Evolutionary conservation across 2,888 invertebrate genomes (phyloP).

Genomic region (Dilophus febrilis): DNA sequence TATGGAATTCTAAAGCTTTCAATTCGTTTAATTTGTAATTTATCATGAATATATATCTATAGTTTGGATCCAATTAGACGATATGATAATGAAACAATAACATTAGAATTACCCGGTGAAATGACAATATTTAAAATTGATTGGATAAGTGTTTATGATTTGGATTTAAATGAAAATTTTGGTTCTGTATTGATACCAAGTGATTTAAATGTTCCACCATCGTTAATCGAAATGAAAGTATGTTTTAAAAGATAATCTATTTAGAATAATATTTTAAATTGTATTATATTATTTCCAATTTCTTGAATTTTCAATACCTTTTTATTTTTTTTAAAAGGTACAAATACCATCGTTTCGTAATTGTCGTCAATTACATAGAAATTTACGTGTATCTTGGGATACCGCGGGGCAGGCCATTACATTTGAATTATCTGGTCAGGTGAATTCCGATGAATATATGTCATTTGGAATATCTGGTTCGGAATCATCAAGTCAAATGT

Average conservation of each 20-base stretch:
- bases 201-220: slow-evolving; percentile 72
- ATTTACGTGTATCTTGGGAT: slow-evolving; percentile 75
- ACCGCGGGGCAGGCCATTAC: slow-evolving; percentile 79
- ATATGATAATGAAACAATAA: slow-evolving; percentile 57
- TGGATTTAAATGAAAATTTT: slow-evolving; percentile 44
- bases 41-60: no score
- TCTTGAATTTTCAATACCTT: slow-evolving; percentile 4
- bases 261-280: neutral
- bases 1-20: no score
- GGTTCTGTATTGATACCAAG: slow-evolving; percentile 65
- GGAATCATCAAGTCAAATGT: slow-evolving; percentile 51
- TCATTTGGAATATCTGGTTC: slow-evolving; percentile 78
- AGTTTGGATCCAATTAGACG: slow-evolving; percentile 63
- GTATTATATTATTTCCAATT: slow-evolving; percentile 3
- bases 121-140: slow-evolving; percentile 63
- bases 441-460: slow-evolving; percentile 60
- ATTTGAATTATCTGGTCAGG: slow-evolving; percentile 62
- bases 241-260: neutral
- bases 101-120: slow-evolving; percentile 62
- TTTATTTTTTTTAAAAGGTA: slow-evolving; percentile 25
- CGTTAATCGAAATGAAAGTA: slow-evolving; percentile 42
- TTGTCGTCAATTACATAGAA: slow-evolving; percentile 71
- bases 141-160: slow-evolving; percentile 71
- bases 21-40: no score
- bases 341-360: slow-evolving; percentile 55